Conservation (phyloP, 1,140 invertebrate species). For the Panagrolaimus sp. region DNA sequence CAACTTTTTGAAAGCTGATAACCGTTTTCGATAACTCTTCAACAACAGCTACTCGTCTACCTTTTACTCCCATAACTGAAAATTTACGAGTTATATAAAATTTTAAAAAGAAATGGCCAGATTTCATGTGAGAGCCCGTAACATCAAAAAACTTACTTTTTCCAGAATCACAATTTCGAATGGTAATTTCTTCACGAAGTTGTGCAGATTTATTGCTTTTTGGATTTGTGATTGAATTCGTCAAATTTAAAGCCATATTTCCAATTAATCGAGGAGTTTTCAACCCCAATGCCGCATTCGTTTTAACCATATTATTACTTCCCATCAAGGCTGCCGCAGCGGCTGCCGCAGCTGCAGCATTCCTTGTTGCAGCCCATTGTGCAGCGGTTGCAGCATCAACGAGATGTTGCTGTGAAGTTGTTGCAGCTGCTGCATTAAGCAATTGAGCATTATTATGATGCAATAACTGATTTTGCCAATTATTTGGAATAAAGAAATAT, state of each 20-base stretch:
- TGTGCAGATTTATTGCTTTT: constrained; percentile 30
- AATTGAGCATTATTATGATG: neutral
- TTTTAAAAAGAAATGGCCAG: too few relatives aligned
- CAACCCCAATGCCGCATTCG: constrained; percentile 10
- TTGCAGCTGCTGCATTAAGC: constrained; percentile 3
- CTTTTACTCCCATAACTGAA: constrained; percentile 95
- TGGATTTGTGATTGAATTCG: neutral
- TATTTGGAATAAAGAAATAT: constrained; percentile 42
- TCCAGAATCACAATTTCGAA: constrained; percentile 40
- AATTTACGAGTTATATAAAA: too few relatives aligned
- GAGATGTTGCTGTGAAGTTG: constrained; percentile 1
- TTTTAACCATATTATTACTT: neutral
- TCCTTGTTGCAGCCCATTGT: constrained; percentile 15
- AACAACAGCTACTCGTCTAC: constrained; percentile 89
- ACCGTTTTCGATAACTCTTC: constrained; percentile 93
- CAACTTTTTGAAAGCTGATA: constrained; percentile 89
- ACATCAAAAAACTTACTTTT: constrained; percentile 45
- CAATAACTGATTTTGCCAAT: neutral
- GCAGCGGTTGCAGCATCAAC: neutral
- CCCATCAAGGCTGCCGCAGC: constrained; percentile 12
- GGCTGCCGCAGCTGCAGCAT: constrained; percentile 7
- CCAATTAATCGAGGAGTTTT: neutral
- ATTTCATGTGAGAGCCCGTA: too few relatives aligned
- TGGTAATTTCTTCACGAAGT: constrained; percentile 42
- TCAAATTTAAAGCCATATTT: neutral